phyloP scores from a whole-genome alignment of 2,888 invertebrate species.

The Argynnis bischoffii region DNA sequence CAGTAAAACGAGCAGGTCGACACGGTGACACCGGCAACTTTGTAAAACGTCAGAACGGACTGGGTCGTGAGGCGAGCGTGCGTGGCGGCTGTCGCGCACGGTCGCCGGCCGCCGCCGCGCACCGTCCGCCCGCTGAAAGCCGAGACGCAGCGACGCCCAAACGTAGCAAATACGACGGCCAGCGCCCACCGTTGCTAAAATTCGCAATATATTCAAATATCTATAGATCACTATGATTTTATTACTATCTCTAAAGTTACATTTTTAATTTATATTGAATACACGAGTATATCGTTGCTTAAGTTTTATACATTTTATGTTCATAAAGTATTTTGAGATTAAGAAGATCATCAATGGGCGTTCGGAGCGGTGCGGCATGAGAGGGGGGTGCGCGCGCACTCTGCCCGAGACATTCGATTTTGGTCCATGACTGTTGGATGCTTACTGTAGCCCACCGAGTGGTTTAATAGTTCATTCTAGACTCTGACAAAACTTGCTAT shows the following conservation, averaged over 20 bases:
- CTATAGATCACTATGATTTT: neutral
- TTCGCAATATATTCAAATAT: conserved; percentile 9
- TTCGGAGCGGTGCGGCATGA: conserved; percentile 65
- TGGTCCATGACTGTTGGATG: conserved; percentile 82
- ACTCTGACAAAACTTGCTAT: conserved; percentile 57
- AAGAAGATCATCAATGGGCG: conserved; percentile 80
- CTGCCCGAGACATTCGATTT: conserved; percentile 80
- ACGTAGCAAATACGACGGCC: conserved; percentile 70
- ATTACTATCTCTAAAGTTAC: neutral
- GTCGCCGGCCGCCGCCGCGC: conserved; percentile 70
- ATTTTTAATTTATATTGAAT: conserved; percentile 3
- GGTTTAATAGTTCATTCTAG: conserved; percentile 80
- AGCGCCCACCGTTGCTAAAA: conserved; percentile 54
- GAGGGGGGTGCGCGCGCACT: conserved; percentile 75
- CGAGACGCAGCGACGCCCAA: conserved; percentile 82
- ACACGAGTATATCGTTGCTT: conserved; percentile 1
- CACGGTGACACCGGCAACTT: conserved; percentile 70
- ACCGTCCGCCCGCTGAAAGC: conserved; percentile 72
- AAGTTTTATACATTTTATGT: conserved; percentile 49
- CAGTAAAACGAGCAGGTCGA: conserved; percentile 57
- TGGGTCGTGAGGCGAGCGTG: conserved; percentile 76
- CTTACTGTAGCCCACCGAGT: conserved; percentile 75
- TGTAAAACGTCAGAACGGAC: conserved; percentile 78
- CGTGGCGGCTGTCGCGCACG: conserved; percentile 76
- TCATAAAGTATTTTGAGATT: conserved; percentile 70